A percentile compares a stretch with the other conserved stretches of the same genome.
These are phyloP conservation scores for Lochmaea crataegi DNA, from an alignment of 2,888 invertebrate genomes.

Conservation along the genomic window DNA sequence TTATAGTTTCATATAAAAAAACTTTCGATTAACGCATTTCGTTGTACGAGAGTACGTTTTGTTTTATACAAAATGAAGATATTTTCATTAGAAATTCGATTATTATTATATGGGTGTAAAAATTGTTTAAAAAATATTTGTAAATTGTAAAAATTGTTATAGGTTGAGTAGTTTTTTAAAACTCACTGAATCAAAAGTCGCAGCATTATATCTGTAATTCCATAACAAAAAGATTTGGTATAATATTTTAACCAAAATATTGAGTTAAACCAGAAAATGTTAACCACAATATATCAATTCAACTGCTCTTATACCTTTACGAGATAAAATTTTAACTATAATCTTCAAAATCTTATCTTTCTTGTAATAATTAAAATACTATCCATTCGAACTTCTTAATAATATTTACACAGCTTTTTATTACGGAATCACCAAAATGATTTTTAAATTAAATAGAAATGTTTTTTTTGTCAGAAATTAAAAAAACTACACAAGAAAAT, in stretches of 20 bases:
- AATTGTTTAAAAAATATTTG: constrained; percentile 30
- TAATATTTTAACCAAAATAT: background rate
- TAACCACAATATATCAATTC: no score
- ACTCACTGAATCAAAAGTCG: constrained; percentile 5
- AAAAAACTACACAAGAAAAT: constrained; percentile 5
- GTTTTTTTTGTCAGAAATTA: background rate
- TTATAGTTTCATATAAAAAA: background rate
- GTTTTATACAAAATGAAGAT: constrained; percentile 6
- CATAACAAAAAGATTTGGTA: background rate
- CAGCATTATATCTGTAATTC: background rate
- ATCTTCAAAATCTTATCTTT: no score
- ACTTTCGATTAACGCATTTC: constrained; percentile 7
- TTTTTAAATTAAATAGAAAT: background rate
- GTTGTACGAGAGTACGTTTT: constrained; percentile 18
- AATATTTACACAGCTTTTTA: background rate
- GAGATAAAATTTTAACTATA: no score
- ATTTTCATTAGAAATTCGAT: constrained; percentile 23
- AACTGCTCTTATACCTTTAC: no score
- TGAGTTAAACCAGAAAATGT: no score
- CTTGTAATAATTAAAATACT: background rate
- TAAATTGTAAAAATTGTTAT: constrained; percentile 32
- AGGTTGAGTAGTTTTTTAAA: constrained; percentile 18
- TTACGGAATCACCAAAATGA: background rate
- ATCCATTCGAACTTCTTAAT: background rate
- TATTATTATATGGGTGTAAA: constrained; percentile 26